A percentile compares a stretch with the other conserved stretches of the same genome.
Conservation (phyloP, 2,113 vertebrate species). For the Pygathrix nemaeus region DNA sequence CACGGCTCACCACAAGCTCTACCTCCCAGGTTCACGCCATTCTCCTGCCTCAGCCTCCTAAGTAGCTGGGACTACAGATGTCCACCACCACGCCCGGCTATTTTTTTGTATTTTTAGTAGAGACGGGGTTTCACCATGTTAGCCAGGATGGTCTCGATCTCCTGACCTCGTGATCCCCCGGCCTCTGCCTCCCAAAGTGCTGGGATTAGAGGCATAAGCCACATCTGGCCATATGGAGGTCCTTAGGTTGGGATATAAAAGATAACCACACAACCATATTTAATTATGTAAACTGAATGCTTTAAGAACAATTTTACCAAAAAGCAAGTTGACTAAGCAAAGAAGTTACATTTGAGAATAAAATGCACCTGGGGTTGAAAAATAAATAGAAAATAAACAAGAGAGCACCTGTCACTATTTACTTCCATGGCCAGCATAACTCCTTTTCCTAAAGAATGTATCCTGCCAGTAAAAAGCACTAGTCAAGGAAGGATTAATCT, state of each 20-base stretch:
- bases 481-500: constrained; percentile 32
- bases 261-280: constrained; percentile 68
- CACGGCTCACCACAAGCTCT: too few relatives aligned
- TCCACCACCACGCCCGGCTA: too few relatives aligned
- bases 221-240: constrained; percentile 49
- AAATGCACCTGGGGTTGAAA: constrained; percentile 46
- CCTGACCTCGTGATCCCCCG: too few relatives aligned
- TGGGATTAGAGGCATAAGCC: too few relatives aligned
- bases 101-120: too few relatives aligned
- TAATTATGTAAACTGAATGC: constrained; percentile 78
- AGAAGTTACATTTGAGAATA: background rate
- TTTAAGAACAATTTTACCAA: constrained; percentile 52
- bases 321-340: background rate
- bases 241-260: constrained; percentile 76
- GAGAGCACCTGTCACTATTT: background rate
- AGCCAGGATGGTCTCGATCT: too few relatives aligned
- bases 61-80: too few relatives aligned
- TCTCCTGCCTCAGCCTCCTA: too few relatives aligned
- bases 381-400: constrained; percentile 54
- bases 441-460: constrained; percentile 36
- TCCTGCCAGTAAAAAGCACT: background rate
- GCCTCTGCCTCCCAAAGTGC: too few relatives aligned
- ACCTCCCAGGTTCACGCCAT: too few relatives aligned
- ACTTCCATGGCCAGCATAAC: background rate
- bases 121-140: too few relatives aligned